Evolutionary conservation across 2,888 invertebrate species (phyloP).

Genomic region (Apantesis nais): DNA sequence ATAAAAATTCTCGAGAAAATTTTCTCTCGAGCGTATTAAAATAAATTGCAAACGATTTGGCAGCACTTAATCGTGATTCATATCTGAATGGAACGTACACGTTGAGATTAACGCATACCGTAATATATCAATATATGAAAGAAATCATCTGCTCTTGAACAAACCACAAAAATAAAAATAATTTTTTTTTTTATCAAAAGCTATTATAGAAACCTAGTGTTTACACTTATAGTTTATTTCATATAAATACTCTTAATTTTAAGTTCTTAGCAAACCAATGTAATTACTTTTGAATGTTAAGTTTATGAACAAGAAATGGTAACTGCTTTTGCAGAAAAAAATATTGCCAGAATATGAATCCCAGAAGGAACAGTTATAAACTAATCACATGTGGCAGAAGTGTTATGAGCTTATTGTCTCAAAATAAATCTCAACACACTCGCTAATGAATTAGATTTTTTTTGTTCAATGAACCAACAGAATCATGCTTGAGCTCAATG

Average conservation of each 20-base stretch:
- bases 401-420: not conserved
- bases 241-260: constrained; percentile 17
- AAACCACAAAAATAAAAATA: constrained; percentile 58
- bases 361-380: not conserved
- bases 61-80: constrained; percentile 86
- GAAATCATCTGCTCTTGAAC: constrained; percentile 60
- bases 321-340: not conserved
- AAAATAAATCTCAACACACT: not conserved
- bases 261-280: not conserved
- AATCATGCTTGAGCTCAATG: not conserved
- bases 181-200: constrained; percentile 47
- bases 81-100: constrained; percentile 77
- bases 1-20: constrained; percentile 83
- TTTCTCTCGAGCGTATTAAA: constrained; percentile 83
- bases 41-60: constrained; percentile 85
- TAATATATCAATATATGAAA: constrained; percentile 70
- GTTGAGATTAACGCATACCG: constrained; percentile 77
- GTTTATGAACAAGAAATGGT: not conserved
- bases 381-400: not conserved
- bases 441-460: not conserved
- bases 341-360: not conserved
- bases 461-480: not conserved
- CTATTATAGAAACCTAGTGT: constrained; percentile 24
- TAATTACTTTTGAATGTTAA: too few species aligned
- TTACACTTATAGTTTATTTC: constrained; percentile 33